Base-by-base conservation (phyloP, 2,888 invertebrate species). In the Drosophila ezoana region DNA sequence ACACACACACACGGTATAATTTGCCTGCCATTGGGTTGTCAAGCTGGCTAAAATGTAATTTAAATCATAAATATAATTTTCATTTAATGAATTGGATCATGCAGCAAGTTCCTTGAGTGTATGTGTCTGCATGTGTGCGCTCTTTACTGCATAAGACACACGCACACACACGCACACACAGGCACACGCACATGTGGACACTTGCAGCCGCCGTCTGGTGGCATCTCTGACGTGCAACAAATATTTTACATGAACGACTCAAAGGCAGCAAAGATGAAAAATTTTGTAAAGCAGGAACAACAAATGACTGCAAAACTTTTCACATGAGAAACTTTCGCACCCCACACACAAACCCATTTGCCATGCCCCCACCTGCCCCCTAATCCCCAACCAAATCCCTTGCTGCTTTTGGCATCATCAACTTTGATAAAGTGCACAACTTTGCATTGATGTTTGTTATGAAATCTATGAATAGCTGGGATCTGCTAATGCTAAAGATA, bases 31-130 rank as follows among this genome's bases (percentile, higher is more conserved):
- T 54, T 60, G 35, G 38, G 52, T 38, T 62, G 52, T 38, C 37
- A 59, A 58, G 32, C 45, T 43, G 13, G 65, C 66, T 48, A 66
- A 82, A 85, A 81, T 87, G 88, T 71, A 82, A 81, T 87, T 85
- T 85, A 63, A 79, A 74, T 88, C 88, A 86, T 72, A 82, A 87
- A 83, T 86, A 74, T 82, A 79, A 88, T 88, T 86, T 85, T 65
- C 71, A 60, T 75, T 69, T 88, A 88, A 83, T 88, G 87, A 83
- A 83, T 86, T 88, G 77, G 80, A 88, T 83, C 66, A 79, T 61
- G 62, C 59, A 54, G 58, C 54, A 63, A 59, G 58, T 62, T 74
- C 9, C 52, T 57, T 49, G 48, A 28, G n/a, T 37, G 45, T 14
- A 57, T 37, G 28, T 57, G 41, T 57, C 32, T 14, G 28, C 40